A percentile compares a stretch with the other conserved stretches of the same genome.
Conservation (phyloP, 2,888 invertebrate species). For the Xestoiulus laeticollis region DNA sequence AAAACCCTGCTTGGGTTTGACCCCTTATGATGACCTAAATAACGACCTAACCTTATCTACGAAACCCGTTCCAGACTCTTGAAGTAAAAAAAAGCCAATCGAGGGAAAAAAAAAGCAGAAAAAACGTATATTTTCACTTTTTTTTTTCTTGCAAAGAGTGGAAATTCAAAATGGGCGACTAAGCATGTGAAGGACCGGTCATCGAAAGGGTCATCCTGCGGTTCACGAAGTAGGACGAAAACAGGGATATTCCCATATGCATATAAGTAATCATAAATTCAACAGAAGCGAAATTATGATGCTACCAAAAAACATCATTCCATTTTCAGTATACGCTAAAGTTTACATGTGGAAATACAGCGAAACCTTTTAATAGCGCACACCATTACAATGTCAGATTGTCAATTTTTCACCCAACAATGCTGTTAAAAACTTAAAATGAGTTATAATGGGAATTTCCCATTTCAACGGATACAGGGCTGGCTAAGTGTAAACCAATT, state of each 20-base stretch:
- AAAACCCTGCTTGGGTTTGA: not conserved
- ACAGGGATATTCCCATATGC: not conserved
- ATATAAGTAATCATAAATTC: too few relatives aligned
- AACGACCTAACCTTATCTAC: not conserved
- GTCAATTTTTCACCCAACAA: too few relatives aligned
- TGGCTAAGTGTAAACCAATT: too few relatives aligned
- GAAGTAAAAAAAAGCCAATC: not conserved
- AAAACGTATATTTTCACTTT: not conserved
- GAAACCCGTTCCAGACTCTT: not conserved
- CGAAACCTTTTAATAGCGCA: too few relatives aligned
- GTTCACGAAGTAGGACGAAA: not conserved
- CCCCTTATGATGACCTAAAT: conserved; percentile 26
- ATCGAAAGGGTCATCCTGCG: not conserved
- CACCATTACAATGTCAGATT: too few relatives aligned
- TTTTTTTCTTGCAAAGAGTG: not conserved
- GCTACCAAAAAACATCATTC: too few relatives aligned
- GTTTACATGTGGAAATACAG: too few relatives aligned
- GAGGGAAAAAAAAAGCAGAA: not conserved
- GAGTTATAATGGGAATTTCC: too few relatives aligned
- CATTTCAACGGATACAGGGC: too few relatives aligned
- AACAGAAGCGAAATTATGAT: too few relatives aligned
- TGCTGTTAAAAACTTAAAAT: too few relatives aligned
- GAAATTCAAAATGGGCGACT: not conserved
- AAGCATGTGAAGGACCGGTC: not conserved
- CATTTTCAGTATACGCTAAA: too few relatives aligned